Base-by-base conservation (phyloP, 1,140 invertebrate genomes). In the Bombus soroeensis region DNA sequence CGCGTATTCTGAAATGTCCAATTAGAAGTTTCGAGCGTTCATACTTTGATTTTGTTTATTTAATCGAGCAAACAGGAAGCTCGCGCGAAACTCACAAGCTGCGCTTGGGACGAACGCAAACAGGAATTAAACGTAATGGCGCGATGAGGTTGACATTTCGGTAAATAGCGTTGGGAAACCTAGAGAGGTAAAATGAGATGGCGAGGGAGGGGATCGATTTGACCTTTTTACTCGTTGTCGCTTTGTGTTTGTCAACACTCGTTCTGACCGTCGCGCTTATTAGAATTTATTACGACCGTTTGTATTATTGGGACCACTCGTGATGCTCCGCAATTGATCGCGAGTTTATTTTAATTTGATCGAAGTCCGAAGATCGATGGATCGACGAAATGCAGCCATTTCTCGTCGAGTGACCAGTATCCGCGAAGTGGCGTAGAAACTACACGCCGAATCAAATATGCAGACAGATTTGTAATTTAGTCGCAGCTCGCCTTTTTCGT, bases 31-130 rank as follows among this genome's bases (percentile, higher is more conserved):
- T 8, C 82, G 13, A 39, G 73, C n/a, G 73, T 41, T 77, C 34
- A 28, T 77, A 68, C 62, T 78, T 84, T 59, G 74, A 84, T 84
- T 84, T 84, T 84, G 64, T 84, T 83, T 68, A 71, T 78, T 83
- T 28, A 71, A 83, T 83, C 64, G 64, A 43, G 37, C 47, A 71
- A 78, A 83, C 64, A 70, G n/a, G 8, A 28, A 22, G 15, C 3
- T 62, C 62, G 43, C 18, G 62, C 73, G 70, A 78, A 64, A 41
- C 18, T 70, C 25, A 32, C n/a, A 22, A 70, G 34, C 71, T 62
- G 57, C 9, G 37, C 34, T 64, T 34, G 73, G 10, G 43, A 34
- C 47, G 28, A 59, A 78, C 64, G n/a, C 59, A 78, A 84, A 78
- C 82, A 78, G 25, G 37, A 84, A 71, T 78, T 41, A 32, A 59